A percentile compares a stretch with the other conserved stretches of the same genome.
These are phyloP conservation scores for Athene cunicularia DNA, from an alignment of 2,113 vertebrate species.

Conservation along the genomic window DNA sequence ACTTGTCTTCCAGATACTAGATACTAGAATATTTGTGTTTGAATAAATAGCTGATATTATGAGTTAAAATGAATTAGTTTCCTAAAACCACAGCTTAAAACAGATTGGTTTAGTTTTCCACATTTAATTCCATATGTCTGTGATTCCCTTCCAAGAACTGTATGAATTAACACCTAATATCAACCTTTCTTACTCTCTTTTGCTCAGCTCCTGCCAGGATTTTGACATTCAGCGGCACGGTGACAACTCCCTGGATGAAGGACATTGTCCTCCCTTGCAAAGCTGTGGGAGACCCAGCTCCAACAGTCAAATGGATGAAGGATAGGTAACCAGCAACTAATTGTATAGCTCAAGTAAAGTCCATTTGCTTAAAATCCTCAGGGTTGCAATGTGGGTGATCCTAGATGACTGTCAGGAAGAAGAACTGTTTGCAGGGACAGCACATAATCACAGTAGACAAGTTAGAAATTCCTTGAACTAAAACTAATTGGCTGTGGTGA, in stretches of 20 bases:
- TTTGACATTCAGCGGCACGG: slow-evolving; percentile 94
- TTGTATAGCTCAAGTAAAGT: neutral
- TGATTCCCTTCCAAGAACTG: neutral
- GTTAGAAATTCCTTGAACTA: neutral
- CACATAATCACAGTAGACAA: neutral
- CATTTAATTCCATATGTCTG: neutral
- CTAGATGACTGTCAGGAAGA: neutral
- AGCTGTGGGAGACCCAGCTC: slow-evolving; percentile 92
- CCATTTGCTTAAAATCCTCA: neutral
- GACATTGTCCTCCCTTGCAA: slow-evolving; percentile 96
- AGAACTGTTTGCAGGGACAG: rapidly evolving
- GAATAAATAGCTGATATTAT: slow-evolving; percentile 3
- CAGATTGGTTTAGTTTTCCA: neutral
- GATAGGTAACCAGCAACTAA: slow-evolving; percentile 91
- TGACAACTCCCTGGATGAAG: slow-evolving; percentile 98
- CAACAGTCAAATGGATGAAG: slow-evolving; percentile 97
- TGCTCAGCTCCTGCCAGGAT: slow-evolving; percentile 91
- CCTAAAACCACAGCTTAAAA: neutral
- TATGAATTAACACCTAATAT: neutral
- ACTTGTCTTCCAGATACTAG: neutral
- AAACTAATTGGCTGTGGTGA: neutral
- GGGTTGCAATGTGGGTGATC: neutral
- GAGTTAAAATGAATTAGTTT: neutral
- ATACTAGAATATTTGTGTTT: neutral
- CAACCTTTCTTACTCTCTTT: neutral